Evolutionary conservation across 2,797 vertebrate species (phyloP).

Genomic region (Sparidentex hasta): DNA sequence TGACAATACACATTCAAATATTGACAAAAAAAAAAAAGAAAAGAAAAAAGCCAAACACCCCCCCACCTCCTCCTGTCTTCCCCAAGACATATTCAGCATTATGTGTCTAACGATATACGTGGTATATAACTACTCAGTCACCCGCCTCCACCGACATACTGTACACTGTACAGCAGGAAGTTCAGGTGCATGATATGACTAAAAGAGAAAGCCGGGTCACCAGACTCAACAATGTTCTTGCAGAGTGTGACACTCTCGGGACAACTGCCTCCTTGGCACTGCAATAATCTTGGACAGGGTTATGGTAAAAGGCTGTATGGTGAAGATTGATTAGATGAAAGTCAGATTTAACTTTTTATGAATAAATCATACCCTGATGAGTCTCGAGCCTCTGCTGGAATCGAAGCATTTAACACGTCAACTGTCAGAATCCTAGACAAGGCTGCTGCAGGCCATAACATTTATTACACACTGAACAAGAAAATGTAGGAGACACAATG

Average conservation of each 20-base stretch:
- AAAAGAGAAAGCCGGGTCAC: neutral
- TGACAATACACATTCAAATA: constrained; percentile 65
- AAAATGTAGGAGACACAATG: neutral
- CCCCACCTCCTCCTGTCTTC: constrained; percentile 15
- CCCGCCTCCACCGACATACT: constrained; percentile 17
- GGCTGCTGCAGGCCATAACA: neutral
- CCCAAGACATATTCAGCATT: constrained; percentile 35
- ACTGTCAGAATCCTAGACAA: neutral
- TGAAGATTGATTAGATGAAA: neutral
- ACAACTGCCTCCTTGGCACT: constrained; percentile 5
- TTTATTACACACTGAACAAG: neutral
- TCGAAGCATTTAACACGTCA: neutral
- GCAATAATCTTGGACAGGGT: constrained; percentile 3
- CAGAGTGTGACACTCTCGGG: neutral
- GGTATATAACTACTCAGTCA: constrained; percentile 50
- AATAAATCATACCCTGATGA: constrained; percentile 5
- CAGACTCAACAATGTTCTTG: neutral
- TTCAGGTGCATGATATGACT: constrained; percentile 37
- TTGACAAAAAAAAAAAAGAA: constrained; percentile 14
- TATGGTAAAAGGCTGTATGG: constrained; percentile 35
- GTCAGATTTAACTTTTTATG: constrained; percentile 1
- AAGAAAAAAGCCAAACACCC: constrained; percentile 20
- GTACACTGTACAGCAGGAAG: constrained; percentile 42
- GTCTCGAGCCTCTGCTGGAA: neutral
- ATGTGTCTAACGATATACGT: constrained; percentile 44